Percentiles rank a stretch among this genome's conserved stretches.
Evolutionary conservation across 2,113 vertebrate genomes (phyloP).

Genomic region (Larimichthys crocea): DNA sequence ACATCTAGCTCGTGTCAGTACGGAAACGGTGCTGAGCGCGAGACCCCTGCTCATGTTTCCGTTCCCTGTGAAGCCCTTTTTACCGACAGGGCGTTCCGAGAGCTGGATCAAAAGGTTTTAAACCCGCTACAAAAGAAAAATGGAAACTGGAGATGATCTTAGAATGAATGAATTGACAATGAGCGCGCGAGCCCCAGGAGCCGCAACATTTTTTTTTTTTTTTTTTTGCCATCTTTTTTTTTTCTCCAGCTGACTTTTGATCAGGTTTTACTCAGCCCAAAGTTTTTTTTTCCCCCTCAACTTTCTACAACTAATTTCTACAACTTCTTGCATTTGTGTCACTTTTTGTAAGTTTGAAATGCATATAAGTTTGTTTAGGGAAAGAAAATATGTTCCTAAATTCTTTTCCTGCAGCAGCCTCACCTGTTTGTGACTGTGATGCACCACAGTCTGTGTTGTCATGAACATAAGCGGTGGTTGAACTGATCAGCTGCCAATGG

Average conservation of each 20-base stretch:
- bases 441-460: too few relatives aligned
- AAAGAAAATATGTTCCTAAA: not conserved
- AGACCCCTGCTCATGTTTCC: slow-evolving; percentile 87
- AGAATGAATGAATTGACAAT: slow-evolving; percentile 88
- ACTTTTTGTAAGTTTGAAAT: not conserved
- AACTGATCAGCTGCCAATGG: not conserved
- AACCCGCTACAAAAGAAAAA: slow-evolving; percentile 91
- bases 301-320: not conserved
- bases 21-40: slow-evolving; percentile 58
- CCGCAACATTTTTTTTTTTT: slow-evolving; percentile 56
- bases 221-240: slow-evolving; percentile 15
- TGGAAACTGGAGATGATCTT: slow-evolving; percentile 92
- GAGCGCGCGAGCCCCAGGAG: slow-evolving; percentile 86
- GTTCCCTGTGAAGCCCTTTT: slow-evolving; percentile 90
- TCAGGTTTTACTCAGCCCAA: not conserved
- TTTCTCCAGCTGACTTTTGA: slow-evolving; percentile 3
- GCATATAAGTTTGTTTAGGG: not conserved
- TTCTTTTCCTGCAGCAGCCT: not conserved
- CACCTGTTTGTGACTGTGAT: too few relatives aligned
- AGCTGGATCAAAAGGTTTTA: slow-evolving; percentile 92
- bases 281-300: not conserved
- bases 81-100: slow-evolving; percentile 91
- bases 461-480: not conserved
- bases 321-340: not conserved
- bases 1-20: slow-evolving; percentile 57